phyloP scores from a whole-genome alignment of 2,797 vertebrate genomes.

The Astyanax mexicanus region DNA sequence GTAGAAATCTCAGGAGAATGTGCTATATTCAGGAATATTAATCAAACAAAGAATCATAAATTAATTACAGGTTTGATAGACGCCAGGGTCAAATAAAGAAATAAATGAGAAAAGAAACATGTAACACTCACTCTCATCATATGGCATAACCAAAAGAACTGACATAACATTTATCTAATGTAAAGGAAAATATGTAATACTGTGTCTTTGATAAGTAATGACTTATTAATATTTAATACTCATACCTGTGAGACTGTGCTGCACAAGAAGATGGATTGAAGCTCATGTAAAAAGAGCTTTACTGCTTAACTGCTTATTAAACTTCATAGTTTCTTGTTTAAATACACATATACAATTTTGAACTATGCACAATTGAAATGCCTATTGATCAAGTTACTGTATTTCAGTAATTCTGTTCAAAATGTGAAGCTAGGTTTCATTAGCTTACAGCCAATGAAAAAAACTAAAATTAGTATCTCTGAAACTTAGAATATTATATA shows the following conservation, averaged over 20 bases:
- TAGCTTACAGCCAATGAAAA: too few species aligned
- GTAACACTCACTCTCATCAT: background rate
- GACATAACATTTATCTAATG: constrained; percentile 31
- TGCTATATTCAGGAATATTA: background rate
- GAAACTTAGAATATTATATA: too few species aligned
- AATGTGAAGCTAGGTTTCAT: too few species aligned
- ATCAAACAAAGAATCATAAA: background rate
- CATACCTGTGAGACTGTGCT: constrained; percentile 45
- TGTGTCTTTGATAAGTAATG: constrained; percentile 79
- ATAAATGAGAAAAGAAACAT: background rate
- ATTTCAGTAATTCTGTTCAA: too few species aligned
- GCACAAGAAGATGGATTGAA: constrained; percentile 78
- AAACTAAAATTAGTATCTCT: too few species aligned
- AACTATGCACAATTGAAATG: too few species aligned
- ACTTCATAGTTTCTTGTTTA: too few species aligned
- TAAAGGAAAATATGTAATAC: constrained; percentile 61
- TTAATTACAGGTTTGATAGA: background rate
- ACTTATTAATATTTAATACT: constrained; percentile 78
- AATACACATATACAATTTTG: too few species aligned
- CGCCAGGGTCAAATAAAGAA: background rate
- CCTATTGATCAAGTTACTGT: too few species aligned
- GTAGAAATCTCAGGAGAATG: background rate
- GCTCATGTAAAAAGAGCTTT: background rate
- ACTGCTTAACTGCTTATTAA: too few species aligned
- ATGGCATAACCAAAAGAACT: background rate